Evolutionary conservation across 2,888 invertebrate species (phyloP).

Genomic region (Caenorhabditis sinica): DNA sequence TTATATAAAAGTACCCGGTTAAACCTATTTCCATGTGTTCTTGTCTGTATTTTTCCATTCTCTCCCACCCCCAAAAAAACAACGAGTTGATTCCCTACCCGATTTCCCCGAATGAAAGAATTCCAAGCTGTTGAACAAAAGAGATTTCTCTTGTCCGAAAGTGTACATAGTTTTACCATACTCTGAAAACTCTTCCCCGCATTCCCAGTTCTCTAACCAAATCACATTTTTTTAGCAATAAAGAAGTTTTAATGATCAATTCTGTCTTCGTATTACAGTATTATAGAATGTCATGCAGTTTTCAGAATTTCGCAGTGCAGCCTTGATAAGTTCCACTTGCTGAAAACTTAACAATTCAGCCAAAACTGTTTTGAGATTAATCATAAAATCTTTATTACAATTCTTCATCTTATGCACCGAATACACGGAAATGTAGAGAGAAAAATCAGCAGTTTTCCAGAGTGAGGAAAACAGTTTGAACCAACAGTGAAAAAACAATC

Average conservation of each 20-base stretch:
- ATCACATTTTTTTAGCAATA: constrained; percentile 25
- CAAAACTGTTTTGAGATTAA: not conserved
- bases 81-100: constrained; percentile 38
- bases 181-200: not conserved
- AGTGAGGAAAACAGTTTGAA: constrained; percentile 24
- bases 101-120: constrained; percentile 19
- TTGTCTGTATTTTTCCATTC: constrained; percentile 23
- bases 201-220: not conserved
- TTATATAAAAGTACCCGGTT: constrained; percentile 21
- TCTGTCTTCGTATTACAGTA: no score
- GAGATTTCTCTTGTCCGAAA: constrained; percentile 14
- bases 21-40: constrained; percentile 9
- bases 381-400: constrained; percentile 19
- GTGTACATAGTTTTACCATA: constrained; percentile 30
- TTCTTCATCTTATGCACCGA: constrained; percentile 37
- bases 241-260: constrained; percentile 7
- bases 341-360: no score
- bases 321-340: no score
- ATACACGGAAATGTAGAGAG: constrained; percentile 13
- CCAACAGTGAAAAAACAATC: constrained; percentile 18
- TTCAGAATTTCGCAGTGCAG: no score
- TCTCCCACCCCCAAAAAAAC: constrained; percentile 26
- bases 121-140: constrained; percentile 23
- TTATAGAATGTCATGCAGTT: no score
- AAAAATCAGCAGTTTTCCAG: constrained; percentile 9